Evolutionary conservation across 2,888 invertebrate species (phyloP).

Genomic region (Pollenia griseotomentosa): DNA sequence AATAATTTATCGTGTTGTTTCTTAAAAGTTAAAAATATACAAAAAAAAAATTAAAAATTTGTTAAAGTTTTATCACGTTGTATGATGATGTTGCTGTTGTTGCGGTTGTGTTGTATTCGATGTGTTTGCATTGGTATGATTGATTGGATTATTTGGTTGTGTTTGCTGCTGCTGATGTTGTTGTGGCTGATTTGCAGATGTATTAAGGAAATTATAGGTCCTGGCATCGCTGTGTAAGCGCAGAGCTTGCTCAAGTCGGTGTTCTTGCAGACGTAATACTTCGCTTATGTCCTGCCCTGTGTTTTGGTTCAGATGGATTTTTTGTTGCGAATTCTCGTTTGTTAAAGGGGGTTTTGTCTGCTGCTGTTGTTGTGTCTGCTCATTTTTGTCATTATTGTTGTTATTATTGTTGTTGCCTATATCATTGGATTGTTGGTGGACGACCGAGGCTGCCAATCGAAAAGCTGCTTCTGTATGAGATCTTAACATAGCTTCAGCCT

Average conservation of each 20-base stretch:
- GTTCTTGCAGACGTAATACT: conserved; percentile 90
- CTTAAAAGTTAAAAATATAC: conserved; percentile 11
- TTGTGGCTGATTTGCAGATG: conserved; percentile 79
- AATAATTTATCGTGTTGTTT: not conserved
- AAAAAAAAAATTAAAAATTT: conserved; percentile 46
- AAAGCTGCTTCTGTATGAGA: conserved; percentile 94
- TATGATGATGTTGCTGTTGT: conserved; percentile 67
- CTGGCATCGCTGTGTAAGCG: conserved; percentile 92
- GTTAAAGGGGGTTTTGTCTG: conserved; percentile 39
- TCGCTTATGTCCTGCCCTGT: conserved; percentile 89
- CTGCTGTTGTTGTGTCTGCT: conserved; percentile 62
- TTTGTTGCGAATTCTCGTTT: conserved; percentile 67
- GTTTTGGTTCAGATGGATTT: conserved; percentile 84
- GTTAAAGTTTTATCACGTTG: conserved; percentile 62
- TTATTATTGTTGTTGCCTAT: conserved; percentile 29
- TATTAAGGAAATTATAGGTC: conserved; percentile 89
- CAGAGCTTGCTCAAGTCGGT: conserved; percentile 92
- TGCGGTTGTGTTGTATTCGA: conserved; percentile 67
- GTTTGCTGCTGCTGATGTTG: conserved; percentile 45
- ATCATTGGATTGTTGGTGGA: conserved; percentile 78
- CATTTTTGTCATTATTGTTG: conserved; percentile 43
- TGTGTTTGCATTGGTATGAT: conserved; percentile 51
- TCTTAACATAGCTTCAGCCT: conserved; percentile 91
- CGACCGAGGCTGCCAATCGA: conserved; percentile 90
- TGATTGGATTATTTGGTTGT: conserved; percentile 25